Conservation (phyloP, 2,797 vertebrate species). For the Amphiprion clarkii region DNA sequence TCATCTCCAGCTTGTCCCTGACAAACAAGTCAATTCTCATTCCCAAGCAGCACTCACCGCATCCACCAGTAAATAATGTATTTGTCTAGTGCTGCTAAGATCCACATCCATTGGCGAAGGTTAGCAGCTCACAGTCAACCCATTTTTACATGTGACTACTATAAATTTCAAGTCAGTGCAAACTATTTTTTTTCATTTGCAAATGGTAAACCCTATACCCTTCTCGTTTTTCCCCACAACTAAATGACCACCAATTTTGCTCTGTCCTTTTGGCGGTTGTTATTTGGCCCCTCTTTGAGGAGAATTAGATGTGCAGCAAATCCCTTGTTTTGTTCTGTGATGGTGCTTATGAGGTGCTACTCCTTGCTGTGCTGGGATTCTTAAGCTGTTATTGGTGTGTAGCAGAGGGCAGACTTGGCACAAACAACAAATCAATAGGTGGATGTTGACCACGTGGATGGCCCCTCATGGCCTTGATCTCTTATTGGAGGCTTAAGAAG, state of each 20-base stretch:
- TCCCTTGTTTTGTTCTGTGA: slow-evolving; percentile 22
- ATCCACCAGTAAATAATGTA: slow-evolving; percentile 57
- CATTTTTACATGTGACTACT: slow-evolving; percentile 30
- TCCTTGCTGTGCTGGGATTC: slow-evolving; percentile 21
- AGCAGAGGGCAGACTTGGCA: slow-evolving; percentile 24
- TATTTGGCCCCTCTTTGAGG: slow-evolving; percentile 15
- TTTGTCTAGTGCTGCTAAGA: slow-evolving; percentile 46
- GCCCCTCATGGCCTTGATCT: slow-evolving; percentile 33
- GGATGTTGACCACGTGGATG: slow-evolving; percentile 39
- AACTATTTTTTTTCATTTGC: neutral
- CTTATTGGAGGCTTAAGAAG: slow-evolving; percentile 58
- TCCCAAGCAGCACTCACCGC: slow-evolving; percentile 37
- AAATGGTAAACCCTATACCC: neutral
- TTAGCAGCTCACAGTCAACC: slow-evolving; percentile 36
- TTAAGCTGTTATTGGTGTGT: slow-evolving; percentile 40
- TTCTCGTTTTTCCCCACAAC: too few relatives aligned
- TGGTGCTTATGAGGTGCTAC: slow-evolving; percentile 7
- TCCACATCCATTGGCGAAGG: slow-evolving; percentile 27
- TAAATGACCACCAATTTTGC: too few relatives aligned
- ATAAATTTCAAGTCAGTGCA: slow-evolving; percentile 13
- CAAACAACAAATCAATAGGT: slow-evolving; percentile 60
- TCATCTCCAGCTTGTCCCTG: slow-evolving; percentile 48
- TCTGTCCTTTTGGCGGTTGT: neutral
- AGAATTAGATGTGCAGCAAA: slow-evolving; percentile 8
- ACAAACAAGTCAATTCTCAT: slow-evolving; percentile 69